Base-by-base conservation (phyloP, 2,888 invertebrate genomes). In the Branchellion lobata region DNA sequence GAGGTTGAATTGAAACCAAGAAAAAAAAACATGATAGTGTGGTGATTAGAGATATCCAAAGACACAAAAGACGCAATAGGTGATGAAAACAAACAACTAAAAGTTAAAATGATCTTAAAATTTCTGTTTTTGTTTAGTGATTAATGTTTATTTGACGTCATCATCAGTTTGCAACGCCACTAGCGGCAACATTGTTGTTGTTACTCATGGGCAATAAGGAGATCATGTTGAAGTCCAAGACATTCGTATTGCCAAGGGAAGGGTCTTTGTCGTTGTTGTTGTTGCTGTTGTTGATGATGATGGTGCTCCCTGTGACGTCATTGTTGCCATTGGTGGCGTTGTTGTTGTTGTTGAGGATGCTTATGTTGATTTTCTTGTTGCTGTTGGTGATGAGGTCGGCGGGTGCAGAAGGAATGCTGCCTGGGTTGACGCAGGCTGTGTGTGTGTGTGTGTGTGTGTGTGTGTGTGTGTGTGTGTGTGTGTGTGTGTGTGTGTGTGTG, bases 391-490 rank as follows among this genome's bases (percentile, higher is more conserved):
- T 47, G 77, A 57, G 61, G 34, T 53, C 61, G 53, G 57, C 68
- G 24, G 72, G 33, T 14, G 80, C 69, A 24, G 78, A 31, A 1
- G 80, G 73, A 31, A 80, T 78, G 78, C 78, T 73, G 47, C 80
- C 80, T 14, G 80, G 78, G 65, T 80, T 80, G 65, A 80, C 61
- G 51, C 71, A 79, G 3, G 78, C 77, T 31, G 78, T 18, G 27
- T 34, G 36, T 27, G 24, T 18, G 24, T 40, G 36, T 33, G 8
- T 2, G n/a, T n/a, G 27, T 5, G 5, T 14, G 14, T 40, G 40
- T 33, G 31, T n/a, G 18, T 24, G 21, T 24, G 2, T 33, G 21
- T 33, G 72, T 14, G n/a, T 31, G 78, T 18, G 27, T 34, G 36
- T 27, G 24, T 18, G 24, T 40, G 36, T 33, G 8, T 2, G n/a